Evolutionary conservation across 2,113 vertebrate genomes (phyloP), one percentile per base, ranked within the genome.

Genomic region (Syrrhaptes paradoxus): DNA sequence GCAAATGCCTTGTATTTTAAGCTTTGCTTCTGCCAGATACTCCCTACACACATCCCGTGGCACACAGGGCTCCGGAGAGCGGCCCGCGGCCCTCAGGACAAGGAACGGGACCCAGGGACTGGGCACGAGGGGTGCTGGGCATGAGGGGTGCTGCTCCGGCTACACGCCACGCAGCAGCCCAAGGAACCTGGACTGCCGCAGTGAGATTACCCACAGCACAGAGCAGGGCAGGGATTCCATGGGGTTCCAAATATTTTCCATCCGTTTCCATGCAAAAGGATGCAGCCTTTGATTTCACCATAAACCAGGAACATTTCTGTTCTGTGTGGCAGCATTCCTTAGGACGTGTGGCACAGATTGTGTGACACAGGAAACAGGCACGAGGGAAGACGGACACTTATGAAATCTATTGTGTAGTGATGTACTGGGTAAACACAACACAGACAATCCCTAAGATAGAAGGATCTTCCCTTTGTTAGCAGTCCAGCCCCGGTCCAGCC

Each of bases 241-340:
- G 57, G 67, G 19, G 32, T 32, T n/a, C 49, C n/a, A 34, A 24
- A 34, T 10, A 14, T 10, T 11, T 67, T 45, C 48, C 26, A 7
- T 31, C n/a, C 0, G 0, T 20, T 31, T 15, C 78, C 19, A 0
- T 2, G 52, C 32, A 31, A 13, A 58, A 57, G 49, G 55, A 61
- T 13, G 3, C 18, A 83, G 43, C 26, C 13, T 17, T 52, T n/a
- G 29, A 32, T 52, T 26, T 41, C 14, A 8, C 3, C 11, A 10
- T 6, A 5, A 0, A 20, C 17, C 29, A 67, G 66, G 45, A 34
- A 16, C 20, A 18, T 4, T 19, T 34, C 29, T 25, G 7, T 24
- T 63, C 43, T 16, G 6, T 6, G 26, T 28, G 59, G 41, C 76
- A 76, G 45, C 22, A 13, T 25, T 55, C 43, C 54, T 46, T 10